Percentiles rank a stretch among this genome's conserved stretches.
Conservation (phyloP, 2,113 vertebrate species). For the Neotoma lepida region DNA sequence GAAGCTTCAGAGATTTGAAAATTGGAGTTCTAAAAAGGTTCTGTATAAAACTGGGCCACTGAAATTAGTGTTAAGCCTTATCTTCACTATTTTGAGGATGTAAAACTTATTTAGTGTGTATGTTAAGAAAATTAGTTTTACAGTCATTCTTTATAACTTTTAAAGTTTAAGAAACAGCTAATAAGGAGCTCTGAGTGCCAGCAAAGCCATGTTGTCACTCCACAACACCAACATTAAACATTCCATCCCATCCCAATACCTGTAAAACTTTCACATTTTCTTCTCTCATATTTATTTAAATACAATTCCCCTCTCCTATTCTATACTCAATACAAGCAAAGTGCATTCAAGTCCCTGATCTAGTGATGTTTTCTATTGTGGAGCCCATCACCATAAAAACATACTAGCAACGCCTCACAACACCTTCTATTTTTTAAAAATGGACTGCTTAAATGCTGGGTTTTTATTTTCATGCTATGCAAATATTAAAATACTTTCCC, state of each 20-base stretch:
- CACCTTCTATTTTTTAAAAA: slow-evolving; percentile 67
- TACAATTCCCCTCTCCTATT: slow-evolving; percentile 76
- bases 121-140: slow-evolving; percentile 38
- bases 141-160: slow-evolving; percentile 49
- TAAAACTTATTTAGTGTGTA: slow-evolving; percentile 54
- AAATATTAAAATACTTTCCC: slow-evolving; percentile 68
- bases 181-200: slow-evolving; percentile 78
- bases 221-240: slow-evolving; percentile 76
- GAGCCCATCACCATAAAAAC: slow-evolving; percentile 66
- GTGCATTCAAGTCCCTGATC: slow-evolving; percentile 86
- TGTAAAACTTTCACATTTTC: slow-evolving; percentile 83
- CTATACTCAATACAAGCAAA: slow-evolving; percentile 82
- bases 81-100: slow-evolving; percentile 43
- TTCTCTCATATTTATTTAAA: slow-evolving; percentile 83
- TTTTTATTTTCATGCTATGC: slow-evolving; percentile 69
- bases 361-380: slow-evolving; percentile 77
- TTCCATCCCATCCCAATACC: slow-evolving; percentile 73
- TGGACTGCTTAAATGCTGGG: slow-evolving; percentile 56
- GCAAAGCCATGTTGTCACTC: slow-evolving; percentile 69
- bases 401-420: slow-evolving; percentile 66
- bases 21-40: slow-evolving; percentile 40
- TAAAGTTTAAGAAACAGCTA: slow-evolving; percentile 62
- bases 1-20: slow-evolving; percentile 51
- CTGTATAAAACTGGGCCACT: slow-evolving; percentile 13
- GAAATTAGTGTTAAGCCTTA: slow-evolving; percentile 56